Evolutionary conservation across 2,113 vertebrate species (phyloP), one percentile per base, ranked within the genome.

Genomic region (Nanorana parkeri): DNA sequence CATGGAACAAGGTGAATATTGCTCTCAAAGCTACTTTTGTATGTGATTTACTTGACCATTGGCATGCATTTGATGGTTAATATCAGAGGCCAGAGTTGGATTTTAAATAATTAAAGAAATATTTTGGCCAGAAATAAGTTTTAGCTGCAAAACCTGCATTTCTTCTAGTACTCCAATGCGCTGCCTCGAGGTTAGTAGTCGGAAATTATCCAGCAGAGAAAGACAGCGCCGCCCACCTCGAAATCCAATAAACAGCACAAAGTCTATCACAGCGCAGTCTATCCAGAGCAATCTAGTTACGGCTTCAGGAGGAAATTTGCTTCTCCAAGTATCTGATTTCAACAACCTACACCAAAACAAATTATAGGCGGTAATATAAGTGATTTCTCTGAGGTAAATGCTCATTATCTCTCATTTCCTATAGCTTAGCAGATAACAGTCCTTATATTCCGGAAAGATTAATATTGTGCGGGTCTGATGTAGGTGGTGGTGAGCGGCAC

Each of bases 371-470:
- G 77, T 67, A 78, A 67, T 23, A 17, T 17, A 68, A 68, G 24
- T 58, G 26, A 67, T 67, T 78, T 66, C 77, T 68, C 77, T 36
- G n/a, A 52, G 77, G 65, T 15, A 26, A 60, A 68, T 28, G 28
- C 65, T 78, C 52, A 78, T 75, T 75, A 41, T n/a, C 11, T 41
- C 36, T 75, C 58, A 75, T 75, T 75, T 75, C 72, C 72, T 78
- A 60, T 69, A 79, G 29, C 54, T 68, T 13, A 19, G 52, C 29
- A 20, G 54, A 41, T 36, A 68, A 58, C 52, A 63, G 78, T 80
- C 78, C 71, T 80, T 69, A 61, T 80, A 51, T 51, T 28, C 29
- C 7, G 7, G 28, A 1, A 51, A 26, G 66, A 71, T 80, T 26
- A n/a, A 71, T 80, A 47, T 69, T 5, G 5, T 67, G 17, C 4